Conservation (phyloP, 2,888 invertebrate genomes). For the Timema cristinae region DNA sequence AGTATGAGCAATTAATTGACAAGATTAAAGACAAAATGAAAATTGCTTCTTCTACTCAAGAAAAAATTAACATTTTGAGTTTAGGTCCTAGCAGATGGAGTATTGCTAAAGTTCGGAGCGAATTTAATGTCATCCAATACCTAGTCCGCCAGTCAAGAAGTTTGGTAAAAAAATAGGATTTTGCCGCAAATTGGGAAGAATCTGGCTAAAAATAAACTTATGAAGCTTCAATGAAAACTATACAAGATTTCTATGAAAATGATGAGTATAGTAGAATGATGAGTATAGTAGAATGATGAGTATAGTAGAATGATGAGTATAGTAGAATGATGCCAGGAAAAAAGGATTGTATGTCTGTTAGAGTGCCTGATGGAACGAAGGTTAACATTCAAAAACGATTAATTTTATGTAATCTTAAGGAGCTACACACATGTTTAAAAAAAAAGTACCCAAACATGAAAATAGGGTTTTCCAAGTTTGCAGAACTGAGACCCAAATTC, state of each 20-base stretch:
- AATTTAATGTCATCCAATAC: not conserved
- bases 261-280: not conserved
- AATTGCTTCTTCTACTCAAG: conserved; percentile 10
- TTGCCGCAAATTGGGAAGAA: too few species aligned
- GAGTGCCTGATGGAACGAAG: not conserved
- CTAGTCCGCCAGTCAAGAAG: too few species aligned
- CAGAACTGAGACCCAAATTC: conserved; percentile 13
- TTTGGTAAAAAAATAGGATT: too few species aligned
- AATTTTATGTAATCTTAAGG: not conserved
- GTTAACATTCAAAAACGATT: conserved; percentile 11
- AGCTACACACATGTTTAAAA: not conserved
- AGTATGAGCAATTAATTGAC: conserved; percentile 2
- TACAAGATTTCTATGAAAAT: conserved; percentile 9
- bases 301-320: not conserved
- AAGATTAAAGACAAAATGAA: conserved; percentile 1
- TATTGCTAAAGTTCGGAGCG: conserved; percentile 10
- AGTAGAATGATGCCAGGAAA: conserved; percentile 10
- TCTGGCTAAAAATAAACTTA: too few species aligned
- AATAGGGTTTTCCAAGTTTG: conserved; percentile 4
- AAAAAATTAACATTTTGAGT: conserved; percentile 11
- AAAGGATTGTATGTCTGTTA: not conserved
- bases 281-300: conserved; percentile 7
- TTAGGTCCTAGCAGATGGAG: conserved; percentile 7
- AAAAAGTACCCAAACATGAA: conserved; percentile 10
- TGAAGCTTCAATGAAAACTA: not conserved